phyloP scores from a whole-genome alignment of 2,888 invertebrate species.

The Meloe dianella region DNA sequence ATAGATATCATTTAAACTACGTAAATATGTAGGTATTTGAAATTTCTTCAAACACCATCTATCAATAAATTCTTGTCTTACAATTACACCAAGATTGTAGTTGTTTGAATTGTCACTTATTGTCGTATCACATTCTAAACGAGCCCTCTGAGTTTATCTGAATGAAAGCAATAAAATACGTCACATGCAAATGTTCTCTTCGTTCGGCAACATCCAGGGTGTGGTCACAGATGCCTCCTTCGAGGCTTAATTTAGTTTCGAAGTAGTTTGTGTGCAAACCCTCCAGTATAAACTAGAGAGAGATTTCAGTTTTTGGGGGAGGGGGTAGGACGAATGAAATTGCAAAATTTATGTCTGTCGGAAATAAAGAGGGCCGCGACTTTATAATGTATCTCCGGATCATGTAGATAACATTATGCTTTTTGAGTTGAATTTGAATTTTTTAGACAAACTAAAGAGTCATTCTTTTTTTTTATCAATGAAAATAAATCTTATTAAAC shows the following conservation, averaged over 20 bases:
- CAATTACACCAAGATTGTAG: background rate
- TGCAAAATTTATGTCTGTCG: conserved; percentile 59
- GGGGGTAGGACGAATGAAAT: conserved; percentile 54
- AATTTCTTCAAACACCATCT: too few relatives aligned
- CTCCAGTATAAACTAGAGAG: conserved; percentile 38
- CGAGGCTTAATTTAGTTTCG: conserved; percentile 60
- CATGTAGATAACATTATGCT: conserved; percentile 9
- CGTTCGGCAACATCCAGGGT: conserved; percentile 57
- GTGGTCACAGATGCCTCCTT: conserved; percentile 61
- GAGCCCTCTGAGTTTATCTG: conserved; percentile 40
- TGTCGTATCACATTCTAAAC: conserved; percentile 39
- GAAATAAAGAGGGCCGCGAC: conserved; percentile 54
- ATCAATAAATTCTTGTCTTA: background rate
- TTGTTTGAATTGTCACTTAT: conserved; percentile 13
- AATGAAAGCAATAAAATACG: conserved; percentile 61
- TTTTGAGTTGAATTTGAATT: background rate
- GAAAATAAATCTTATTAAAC: background rate
- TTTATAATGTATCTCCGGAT: conserved; percentile 33
- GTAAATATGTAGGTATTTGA: too few relatives aligned
- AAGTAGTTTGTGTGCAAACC: conserved; percentile 56
- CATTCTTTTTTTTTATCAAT: background rate
- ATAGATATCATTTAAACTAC: too few relatives aligned
- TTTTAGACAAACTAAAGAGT: background rate
- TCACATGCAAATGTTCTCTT: conserved; percentile 61
- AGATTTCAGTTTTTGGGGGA: background rate